Evolutionary conservation across 2,797 vertebrate species (phyloP).

Genomic region (Propithecus perrieri): DNA sequence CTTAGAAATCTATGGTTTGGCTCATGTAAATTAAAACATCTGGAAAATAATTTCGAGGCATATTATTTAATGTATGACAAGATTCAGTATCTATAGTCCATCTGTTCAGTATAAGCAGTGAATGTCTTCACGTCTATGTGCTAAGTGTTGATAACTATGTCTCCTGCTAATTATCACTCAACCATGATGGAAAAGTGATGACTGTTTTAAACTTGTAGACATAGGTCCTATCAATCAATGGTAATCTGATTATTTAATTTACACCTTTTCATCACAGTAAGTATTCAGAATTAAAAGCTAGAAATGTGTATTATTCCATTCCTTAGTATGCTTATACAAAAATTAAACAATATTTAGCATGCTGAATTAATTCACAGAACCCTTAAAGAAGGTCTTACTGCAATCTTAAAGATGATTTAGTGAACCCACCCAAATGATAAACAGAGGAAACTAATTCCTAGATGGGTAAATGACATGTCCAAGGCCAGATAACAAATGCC

Average conservation of each 20-base stretch:
- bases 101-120: constrained; percentile 84
- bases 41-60: constrained; percentile 81
- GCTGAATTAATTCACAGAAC: constrained; percentile 44
- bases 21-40: constrained; percentile 85
- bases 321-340: constrained; percentile 58
- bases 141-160: constrained; percentile 84
- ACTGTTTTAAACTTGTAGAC: constrained; percentile 84
- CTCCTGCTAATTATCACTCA: constrained; percentile 86
- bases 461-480: not conserved
- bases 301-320: constrained; percentile 77
- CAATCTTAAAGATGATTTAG: not conserved
- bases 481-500: not conserved
- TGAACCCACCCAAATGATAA: not conserved
- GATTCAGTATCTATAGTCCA: constrained; percentile 82
- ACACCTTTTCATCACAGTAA: constrained; percentile 81
- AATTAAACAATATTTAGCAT: constrained; percentile 53
- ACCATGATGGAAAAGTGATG: constrained; percentile 83
- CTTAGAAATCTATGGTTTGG: constrained; percentile 38
- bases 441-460: not conserved
- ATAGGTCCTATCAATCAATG: constrained; percentile 84
- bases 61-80: constrained; percentile 84
- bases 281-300: constrained; percentile 80
- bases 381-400: not conserved
- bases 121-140: constrained; percentile 81
- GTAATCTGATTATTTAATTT: constrained; percentile 87